phyloP scores from a whole-genome alignment of 2,113 vertebrate species.

The Loxodonta africana region DNA sequence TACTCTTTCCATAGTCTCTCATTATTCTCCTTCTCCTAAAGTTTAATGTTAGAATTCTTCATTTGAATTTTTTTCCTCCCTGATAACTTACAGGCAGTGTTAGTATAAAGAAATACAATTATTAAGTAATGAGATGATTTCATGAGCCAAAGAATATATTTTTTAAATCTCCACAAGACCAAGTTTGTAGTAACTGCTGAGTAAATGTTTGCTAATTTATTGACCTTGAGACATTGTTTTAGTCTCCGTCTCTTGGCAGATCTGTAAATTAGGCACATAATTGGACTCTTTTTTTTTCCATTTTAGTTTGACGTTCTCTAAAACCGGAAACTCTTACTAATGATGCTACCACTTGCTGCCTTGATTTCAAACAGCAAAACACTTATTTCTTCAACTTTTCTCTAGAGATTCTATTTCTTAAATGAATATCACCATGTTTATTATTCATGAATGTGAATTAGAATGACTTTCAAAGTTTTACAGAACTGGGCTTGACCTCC shows the following conservation, averaged over 20 bases:
- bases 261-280: neutral
- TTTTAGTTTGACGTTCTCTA: conserved; percentile 6
- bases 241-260: neutral
- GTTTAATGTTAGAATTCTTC: neutral
- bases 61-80: neutral
- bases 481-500: neutral
- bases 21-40: neutral
- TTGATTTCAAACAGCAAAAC: conserved; percentile 35
- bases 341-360: neutral
- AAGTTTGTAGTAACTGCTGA: neutral
- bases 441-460: conserved; percentile 6
- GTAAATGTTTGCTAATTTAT: neutral
- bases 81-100: neutral
- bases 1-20: neutral
- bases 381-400: neutral
- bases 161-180: conserved; percentile 9
- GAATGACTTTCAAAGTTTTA: neutral
- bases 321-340: conserved; percentile 26
- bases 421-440: neutral
- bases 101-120: neutral
- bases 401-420: conserved; percentile 11
- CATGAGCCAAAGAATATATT: neutral
- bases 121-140: conserved; percentile 22
- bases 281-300: neutral
- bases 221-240: neutral